Conservation (phyloP, 2,113 vertebrate genomes). For the Prunella himalayana region DNA sequence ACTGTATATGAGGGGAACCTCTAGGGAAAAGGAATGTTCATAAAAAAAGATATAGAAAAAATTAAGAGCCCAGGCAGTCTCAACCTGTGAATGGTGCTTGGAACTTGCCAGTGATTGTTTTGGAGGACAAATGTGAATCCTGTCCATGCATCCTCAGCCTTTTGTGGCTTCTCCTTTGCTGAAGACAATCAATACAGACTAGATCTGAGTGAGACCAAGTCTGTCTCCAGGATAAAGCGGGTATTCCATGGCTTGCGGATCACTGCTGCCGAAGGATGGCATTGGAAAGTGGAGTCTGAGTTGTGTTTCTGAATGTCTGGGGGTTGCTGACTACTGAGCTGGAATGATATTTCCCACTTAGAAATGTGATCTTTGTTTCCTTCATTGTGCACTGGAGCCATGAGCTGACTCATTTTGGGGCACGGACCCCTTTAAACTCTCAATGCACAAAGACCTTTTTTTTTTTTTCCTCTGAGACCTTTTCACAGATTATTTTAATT, state of each 20-base stretch:
- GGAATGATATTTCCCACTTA: not conserved
- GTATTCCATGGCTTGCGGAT: constrained; percentile 19
- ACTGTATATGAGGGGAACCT: not conserved
- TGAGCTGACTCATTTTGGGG: not conserved
- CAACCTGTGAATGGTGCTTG: constrained; percentile 7
- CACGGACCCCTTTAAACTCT: not conserved
- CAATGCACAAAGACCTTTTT: constrained; percentile 35
- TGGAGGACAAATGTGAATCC: constrained; percentile 63
- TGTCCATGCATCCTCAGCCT: not conserved
- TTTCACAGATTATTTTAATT: not conserved
- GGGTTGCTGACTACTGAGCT: constrained; percentile 31
- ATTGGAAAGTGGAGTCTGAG: not conserved
- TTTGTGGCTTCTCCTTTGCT: constrained; percentile 55
- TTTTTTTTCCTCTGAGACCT: not conserved
- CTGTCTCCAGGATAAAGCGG: not conserved
- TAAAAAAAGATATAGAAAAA: not conserved
- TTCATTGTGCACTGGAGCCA: not conserved
- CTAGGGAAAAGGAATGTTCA: not conserved
- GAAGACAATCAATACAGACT: constrained; percentile 60
- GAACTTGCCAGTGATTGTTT: constrained; percentile 39
- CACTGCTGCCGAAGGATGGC: not conserved
- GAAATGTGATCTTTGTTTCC: constrained; percentile 44
- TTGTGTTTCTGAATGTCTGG: constrained; percentile 35
- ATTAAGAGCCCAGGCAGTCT: not conserved
- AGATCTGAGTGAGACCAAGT: not conserved